These are phyloP conservation scores for Drosophila affinis DNA, from an alignment of 2,888 invertebrate species.

Conservation along the genomic window DNA sequence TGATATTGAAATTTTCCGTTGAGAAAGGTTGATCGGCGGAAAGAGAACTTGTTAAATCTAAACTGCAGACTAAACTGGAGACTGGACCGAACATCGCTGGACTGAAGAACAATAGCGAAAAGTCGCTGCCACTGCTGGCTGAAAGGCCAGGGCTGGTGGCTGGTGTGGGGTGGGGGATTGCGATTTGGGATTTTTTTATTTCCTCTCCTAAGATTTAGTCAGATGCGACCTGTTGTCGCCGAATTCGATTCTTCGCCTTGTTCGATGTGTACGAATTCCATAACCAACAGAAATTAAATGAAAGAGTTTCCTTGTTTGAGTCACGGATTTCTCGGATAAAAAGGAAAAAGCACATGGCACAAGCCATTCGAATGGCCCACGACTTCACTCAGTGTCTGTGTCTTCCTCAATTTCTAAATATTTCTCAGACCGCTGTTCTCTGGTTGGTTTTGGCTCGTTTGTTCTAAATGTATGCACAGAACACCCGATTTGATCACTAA, in stretches of 20 bases:
- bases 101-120: slow-evolving; percentile 61
- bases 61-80: neutral
- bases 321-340: slow-evolving; percentile 51
- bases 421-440: neutral
- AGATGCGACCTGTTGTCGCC: slow-evolving; percentile 25
- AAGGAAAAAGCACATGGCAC: slow-evolving; percentile 10
- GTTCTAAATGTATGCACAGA: no score
- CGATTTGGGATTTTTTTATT: slow-evolving; percentile 24
- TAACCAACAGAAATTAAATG: slow-evolving; percentile 30
- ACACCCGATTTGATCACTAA: slow-evolving; percentile 4
- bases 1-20: slow-evolving; percentile 49
- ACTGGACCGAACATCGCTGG: slow-evolving; percentile 13
- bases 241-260: slow-evolving; percentile 18
- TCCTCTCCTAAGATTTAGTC: slow-evolving; percentile 16
- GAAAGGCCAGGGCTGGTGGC: neutral
- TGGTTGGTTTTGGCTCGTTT: no score
- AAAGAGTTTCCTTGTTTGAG: slow-evolving; percentile 34
- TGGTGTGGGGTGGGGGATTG: neutral
- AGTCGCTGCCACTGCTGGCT: slow-evolving; percentile 1
- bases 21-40: neutral
- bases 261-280: slow-evolving; percentile 18
- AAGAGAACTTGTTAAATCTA: slow-evolving; percentile 18
- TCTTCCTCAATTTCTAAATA: neutral
- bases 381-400: slow-evolving; percentile 1
- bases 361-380: slow-evolving; percentile 20